These are phyloP conservation scores for Acheta domesticus DNA, from an alignment of 2,888 invertebrate species.

Conservation along the genomic window DNA sequence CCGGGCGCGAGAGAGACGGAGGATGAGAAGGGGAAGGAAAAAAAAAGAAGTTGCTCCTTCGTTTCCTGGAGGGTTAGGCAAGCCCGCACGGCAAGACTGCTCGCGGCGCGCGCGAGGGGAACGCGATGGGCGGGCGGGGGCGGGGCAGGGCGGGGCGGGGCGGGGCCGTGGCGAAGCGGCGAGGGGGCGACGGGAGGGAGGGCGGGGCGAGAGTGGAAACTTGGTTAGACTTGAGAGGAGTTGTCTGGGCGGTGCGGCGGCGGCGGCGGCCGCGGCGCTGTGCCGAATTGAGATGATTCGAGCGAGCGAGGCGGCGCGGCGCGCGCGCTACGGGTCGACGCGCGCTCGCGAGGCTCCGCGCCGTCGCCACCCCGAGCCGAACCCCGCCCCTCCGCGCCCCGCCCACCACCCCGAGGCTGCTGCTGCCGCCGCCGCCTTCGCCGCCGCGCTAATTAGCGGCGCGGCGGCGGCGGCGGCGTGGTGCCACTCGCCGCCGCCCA, in stretches of 20 bases:
- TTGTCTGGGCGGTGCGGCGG: slow-evolving; percentile 22
- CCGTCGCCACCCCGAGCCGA: background rate
- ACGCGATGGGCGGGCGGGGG: background rate
- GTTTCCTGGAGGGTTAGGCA: slow-evolving; percentile 36
- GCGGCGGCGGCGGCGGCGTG: too few species aligned
- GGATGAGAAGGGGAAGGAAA: slow-evolving; percentile 28
- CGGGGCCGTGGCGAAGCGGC: background rate
- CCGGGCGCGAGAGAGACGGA: background rate
- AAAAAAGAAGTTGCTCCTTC: slow-evolving; percentile 35
- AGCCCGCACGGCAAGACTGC: slow-evolving; percentile 35
- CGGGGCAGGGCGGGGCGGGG: background rate
- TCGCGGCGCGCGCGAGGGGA: background rate
- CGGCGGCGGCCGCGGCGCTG: slow-evolving; percentile 22
- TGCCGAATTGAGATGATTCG: slow-evolving; percentile 33
- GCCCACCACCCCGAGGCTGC: background rate
- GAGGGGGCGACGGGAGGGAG: background rate
- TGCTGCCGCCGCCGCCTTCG: too few species aligned
- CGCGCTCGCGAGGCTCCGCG: background rate
- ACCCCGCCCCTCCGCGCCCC: background rate
- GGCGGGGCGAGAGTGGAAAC: slow-evolving; percentile 25
- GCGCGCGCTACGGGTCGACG: background rate
- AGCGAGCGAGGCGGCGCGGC: slow-evolving; percentile 25
- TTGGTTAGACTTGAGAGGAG: slow-evolving; percentile 27
- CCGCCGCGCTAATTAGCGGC: too few species aligned
- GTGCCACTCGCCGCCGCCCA: too few species aligned